phyloP scores from a whole-genome alignment of 1,140 invertebrate species.

The Cydia fagiglandana region DNA sequence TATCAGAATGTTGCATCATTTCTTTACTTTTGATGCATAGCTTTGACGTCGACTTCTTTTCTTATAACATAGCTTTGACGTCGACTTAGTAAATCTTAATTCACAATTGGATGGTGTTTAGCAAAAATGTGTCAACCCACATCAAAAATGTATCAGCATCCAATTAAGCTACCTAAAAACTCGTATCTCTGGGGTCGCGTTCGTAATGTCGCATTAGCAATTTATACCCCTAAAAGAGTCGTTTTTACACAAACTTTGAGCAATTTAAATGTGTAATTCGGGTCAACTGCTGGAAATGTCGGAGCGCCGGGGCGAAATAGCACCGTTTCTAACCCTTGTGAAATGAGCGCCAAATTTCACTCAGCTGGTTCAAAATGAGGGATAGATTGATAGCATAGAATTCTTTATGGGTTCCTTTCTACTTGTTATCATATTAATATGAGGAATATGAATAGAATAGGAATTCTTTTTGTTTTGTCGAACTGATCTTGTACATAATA shows the following conservation, averaged over 20 bases:
- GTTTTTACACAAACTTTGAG: background rate
- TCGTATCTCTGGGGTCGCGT: background rate
- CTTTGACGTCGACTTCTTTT: background rate
- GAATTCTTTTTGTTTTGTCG: no score
- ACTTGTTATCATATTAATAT: background rate
- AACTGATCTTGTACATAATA: no score
- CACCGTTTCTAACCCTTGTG: background rate
- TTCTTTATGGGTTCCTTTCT: background rate
- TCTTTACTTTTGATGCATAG: no score
- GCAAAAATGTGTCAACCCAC: no score
- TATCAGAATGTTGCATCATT: background rate
- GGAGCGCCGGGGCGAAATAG: background rate
- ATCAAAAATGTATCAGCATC: no score
- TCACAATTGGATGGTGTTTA: no score
- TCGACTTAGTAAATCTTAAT: no score
- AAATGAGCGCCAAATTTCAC: slow-evolving; percentile 8
- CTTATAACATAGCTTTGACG: no score
- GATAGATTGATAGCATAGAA: background rate
- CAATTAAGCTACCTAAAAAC: background rate
- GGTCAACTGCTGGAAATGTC: background rate
- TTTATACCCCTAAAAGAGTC: background rate
- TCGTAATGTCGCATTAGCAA: background rate
- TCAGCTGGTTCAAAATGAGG: background rate
- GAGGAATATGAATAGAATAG: background rate
- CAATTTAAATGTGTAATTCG: slow-evolving; percentile 5